These are phyloP conservation scores for Naso thynnoides DNA, from an alignment of 2,797 vertebrate genomes.

Conservation along the genomic window DNA sequence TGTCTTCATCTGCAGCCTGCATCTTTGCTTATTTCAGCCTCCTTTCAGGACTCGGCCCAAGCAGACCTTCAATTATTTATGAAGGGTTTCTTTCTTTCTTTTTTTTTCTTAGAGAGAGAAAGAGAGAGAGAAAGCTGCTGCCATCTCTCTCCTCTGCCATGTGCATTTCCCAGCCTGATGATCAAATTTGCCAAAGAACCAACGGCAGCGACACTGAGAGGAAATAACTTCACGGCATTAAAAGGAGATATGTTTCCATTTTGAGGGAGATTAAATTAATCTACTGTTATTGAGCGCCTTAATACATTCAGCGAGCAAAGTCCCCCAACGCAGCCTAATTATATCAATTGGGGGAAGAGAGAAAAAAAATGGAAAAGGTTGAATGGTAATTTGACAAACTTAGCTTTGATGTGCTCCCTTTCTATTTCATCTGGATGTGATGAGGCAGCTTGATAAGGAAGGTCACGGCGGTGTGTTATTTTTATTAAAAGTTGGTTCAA, in stretches of 20 bases:
- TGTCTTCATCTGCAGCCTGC: slow-evolving; percentile 53
- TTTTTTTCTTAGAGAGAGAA: slow-evolving; percentile 5
- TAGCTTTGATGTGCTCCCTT: slow-evolving; percentile 51
- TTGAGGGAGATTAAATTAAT: slow-evolving; percentile 74
- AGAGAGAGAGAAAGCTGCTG: background rate
- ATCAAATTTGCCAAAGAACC: slow-evolving; percentile 19
- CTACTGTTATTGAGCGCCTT: slow-evolving; percentile 70
- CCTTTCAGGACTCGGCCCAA: slow-evolving; percentile 36
- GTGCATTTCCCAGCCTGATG: slow-evolving; percentile 39
- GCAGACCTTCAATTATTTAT: slow-evolving; percentile 65
- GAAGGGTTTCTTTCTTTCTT: slow-evolving; percentile 20
- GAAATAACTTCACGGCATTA: slow-evolving; percentile 69
- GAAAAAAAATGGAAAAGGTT: slow-evolving; percentile 9
- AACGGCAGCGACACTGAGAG: slow-evolving; percentile 52
- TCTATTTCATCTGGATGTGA: slow-evolving; percentile 48
- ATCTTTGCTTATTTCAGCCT: slow-evolving; percentile 53
- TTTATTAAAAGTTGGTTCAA: slow-evolving; percentile 71
- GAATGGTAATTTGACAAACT: slow-evolving; percentile 60
- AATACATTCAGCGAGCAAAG: slow-evolving; percentile 59
- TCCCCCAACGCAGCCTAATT: slow-evolving; percentile 70
- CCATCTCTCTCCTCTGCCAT: slow-evolving; percentile 8
- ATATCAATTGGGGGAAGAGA: slow-evolving; percentile 44
- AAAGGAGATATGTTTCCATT: slow-evolving; percentile 68
- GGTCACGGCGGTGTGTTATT: slow-evolving; percentile 56
- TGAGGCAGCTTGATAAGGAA: slow-evolving; percentile 43